Conservation (phyloP, 2,113 vertebrate species). For the Sturnira hondurensis region DNA sequence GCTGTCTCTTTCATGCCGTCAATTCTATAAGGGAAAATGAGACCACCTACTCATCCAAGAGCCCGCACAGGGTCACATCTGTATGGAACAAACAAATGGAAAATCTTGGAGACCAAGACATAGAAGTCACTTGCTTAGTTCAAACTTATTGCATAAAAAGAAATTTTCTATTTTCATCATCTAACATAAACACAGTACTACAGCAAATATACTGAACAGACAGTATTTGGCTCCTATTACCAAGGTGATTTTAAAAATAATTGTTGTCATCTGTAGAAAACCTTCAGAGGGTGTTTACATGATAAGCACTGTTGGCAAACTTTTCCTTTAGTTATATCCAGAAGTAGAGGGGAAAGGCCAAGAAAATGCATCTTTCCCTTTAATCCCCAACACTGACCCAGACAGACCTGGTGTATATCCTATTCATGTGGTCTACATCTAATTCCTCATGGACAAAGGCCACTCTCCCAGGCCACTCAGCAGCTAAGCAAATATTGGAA, state of each 20-base stretch:
- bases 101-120: neutral
- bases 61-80: neutral
- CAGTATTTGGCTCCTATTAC: conserved; percentile 1
- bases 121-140: neutral
- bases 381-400: neutral
- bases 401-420: neutral
- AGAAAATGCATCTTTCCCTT: neutral
- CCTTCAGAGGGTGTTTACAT: neutral
- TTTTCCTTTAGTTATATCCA: neutral
- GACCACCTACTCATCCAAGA: neutral
- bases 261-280: conserved; percentile 20
- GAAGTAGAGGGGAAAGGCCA: neutral
- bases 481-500: neutral
- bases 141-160: neutral
- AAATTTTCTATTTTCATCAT: neutral
- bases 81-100: neutral
- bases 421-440: neutral
- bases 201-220: neutral
- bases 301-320: neutral
- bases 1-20: neutral
- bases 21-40: neutral
- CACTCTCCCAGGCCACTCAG: neutral
- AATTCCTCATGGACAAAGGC: neutral
- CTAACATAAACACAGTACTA: conserved; percentile 10
- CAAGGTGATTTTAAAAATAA: conserved; percentile 35